phyloP scores from a whole-genome alignment of 1,140 invertebrate genomes.

The Drosophila pseudoobscura region DNA sequence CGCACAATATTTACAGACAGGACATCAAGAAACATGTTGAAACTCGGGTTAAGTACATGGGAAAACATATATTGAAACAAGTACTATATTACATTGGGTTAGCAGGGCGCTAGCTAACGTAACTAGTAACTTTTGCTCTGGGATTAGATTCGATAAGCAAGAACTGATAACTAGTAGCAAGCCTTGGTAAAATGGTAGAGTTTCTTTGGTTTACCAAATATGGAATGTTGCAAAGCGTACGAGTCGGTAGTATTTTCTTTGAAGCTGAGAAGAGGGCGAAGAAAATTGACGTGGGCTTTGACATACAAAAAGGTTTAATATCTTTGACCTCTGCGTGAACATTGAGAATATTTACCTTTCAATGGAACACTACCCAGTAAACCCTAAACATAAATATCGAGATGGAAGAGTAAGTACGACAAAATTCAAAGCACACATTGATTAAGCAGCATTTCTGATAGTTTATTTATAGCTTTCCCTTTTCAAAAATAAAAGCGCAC shows the following conservation, averaged over 20 bases:
- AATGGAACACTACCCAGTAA: conserved; percentile 15
- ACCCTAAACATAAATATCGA: conserved; percentile 30
- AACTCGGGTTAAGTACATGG: conserved; percentile 39
- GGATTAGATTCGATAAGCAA: conserved; percentile 44
- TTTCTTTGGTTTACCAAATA: conserved; percentile 42
- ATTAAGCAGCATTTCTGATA: conserved; percentile 45
- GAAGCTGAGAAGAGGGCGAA: background rate
- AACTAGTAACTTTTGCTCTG: conserved; percentile 16
- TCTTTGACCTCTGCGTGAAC: background rate
- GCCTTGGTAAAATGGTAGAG: conserved; percentile 35
- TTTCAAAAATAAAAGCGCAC: conserved; percentile 57
- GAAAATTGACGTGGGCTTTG: conserved; percentile 8
- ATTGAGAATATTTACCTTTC: conserved; percentile 35
- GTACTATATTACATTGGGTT: conserved; percentile 57
- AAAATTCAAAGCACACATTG: conserved; percentile 68
- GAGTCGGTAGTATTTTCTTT: background rate
- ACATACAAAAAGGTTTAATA: conserved; percentile 14
- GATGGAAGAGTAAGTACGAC: conserved; percentile 48
- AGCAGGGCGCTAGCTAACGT: conserved; percentile 53
- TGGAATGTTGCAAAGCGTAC: conserved; percentile 19
- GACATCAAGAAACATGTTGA: conserved; percentile 29
- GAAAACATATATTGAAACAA: conserved; percentile 16
- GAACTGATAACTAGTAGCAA: conserved; percentile 20
- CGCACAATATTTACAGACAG: conserved; percentile 73
- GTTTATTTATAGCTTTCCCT: conserved; percentile 27